phyloP scores from a whole-genome alignment of 1,140 invertebrate genomes.

The Oncopodura yosiiana region DNA sequence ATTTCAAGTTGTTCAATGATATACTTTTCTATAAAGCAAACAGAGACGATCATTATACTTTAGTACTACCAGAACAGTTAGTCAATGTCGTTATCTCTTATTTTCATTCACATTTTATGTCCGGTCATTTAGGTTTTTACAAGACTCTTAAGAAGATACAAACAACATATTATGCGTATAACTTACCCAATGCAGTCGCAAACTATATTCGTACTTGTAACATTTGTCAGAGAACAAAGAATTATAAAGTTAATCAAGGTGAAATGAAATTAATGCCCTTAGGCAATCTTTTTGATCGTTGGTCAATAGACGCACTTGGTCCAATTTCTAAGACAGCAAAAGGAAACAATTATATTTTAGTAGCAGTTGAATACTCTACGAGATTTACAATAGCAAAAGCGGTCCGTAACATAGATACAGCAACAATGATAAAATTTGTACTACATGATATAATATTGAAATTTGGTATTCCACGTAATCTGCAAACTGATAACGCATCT shows the following conservation, averaged over 20 bases:
- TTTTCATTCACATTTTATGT: not conserved
- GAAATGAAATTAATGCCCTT: not conserved
- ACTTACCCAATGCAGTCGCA: conserved; percentile 1
- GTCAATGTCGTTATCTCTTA: not conserved
- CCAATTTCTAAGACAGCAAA: conserved; percentile 2
- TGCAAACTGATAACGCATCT: conserved; percentile 6
- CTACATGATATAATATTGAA: not conserved
- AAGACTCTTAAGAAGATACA: conserved; percentile 5
- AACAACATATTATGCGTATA: conserved; percentile 9
- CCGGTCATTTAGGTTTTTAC: conserved; percentile 12
- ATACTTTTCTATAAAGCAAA: conserved; percentile 13
- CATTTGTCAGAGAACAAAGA: conserved; percentile 8
- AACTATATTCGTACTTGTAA: conserved; percentile 9
- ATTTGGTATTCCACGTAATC: conserved; percentile 4
- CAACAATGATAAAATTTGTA: not conserved
- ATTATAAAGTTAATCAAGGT: not conserved
- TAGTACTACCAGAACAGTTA: conserved; percentile 6
- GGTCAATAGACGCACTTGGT: conserved; percentile 15
- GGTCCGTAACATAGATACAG: not conserved
- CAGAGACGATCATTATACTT: not conserved
- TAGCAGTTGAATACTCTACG: conserved; percentile 11
- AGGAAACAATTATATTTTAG: conserved; percentile 9
- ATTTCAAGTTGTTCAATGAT: not conserved
- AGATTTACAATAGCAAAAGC: conserved; percentile 4
- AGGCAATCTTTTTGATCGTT: conserved; percentile 3